These are phyloP conservation scores for Heterodera schachtii DNA, from an alignment of 1,140 invertebrate genomes.

Conservation along the genomic window DNA sequence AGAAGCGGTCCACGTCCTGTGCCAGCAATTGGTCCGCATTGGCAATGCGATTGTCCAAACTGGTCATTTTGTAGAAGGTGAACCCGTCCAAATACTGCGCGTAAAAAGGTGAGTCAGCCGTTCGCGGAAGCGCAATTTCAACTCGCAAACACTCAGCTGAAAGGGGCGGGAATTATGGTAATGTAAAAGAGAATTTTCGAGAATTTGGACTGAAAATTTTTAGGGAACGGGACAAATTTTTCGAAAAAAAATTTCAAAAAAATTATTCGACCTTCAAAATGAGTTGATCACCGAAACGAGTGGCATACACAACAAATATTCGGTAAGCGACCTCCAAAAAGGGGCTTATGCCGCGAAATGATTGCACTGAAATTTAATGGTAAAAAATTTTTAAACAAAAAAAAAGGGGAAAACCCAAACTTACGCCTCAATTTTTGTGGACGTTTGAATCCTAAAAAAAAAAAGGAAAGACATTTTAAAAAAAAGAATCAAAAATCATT, in stretches of 20 bases:
- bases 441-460: slow-evolving; percentile 71
- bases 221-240: too few species aligned
- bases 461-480: neutral
- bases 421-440: slow-evolving; percentile 78
- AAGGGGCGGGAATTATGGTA: slow-evolving; percentile 35
- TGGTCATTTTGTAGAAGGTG: slow-evolving; percentile 92
- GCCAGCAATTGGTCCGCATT: slow-evolving; percentile 95
- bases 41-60: slow-evolving; percentile 72
- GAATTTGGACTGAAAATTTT: too few species aligned
- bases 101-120: slow-evolving; percentile 82
- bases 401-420: neutral
- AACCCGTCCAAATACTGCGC: slow-evolving; percentile 79
- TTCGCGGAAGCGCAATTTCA: slow-evolving; percentile 85
- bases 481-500: neutral
- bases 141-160: slow-evolving; percentile 84
- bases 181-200: too few species aligned
- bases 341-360: slow-evolving; percentile 79
- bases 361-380: slow-evolving; percentile 77
- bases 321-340: slow-evolving; percentile 77
- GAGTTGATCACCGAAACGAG: slow-evolving; percentile 83
- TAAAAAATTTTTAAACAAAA: slow-evolving; percentile 13
- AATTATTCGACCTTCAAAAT: slow-evolving; percentile 75
- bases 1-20: slow-evolving; percentile 95
- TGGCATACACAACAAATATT: slow-evolving; percentile 70
- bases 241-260: too few species aligned